phyloP scores from a whole-genome alignment of 2,797 vertebrate genomes.

The Nasua narica region DNA sequence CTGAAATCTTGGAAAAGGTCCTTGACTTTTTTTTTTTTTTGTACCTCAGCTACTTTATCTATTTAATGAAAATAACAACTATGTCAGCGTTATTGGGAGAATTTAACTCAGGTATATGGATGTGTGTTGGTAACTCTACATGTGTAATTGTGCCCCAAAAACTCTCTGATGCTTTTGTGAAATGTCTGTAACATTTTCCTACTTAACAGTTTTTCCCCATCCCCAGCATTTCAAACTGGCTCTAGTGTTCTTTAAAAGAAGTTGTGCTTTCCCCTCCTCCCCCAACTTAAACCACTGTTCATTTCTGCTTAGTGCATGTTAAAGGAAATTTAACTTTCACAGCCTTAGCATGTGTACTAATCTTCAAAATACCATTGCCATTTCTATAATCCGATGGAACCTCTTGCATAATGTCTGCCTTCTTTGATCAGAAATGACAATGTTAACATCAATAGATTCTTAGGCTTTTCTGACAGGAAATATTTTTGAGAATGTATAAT shows the following conservation, averaged over 20 bases:
- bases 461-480: slow-evolving; percentile 77
- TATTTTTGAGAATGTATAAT: slow-evolving; percentile 72
- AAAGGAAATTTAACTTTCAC: slow-evolving; percentile 70
- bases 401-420: slow-evolving; percentile 60
- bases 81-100: neutral
- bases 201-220: neutral
- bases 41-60: neutral
- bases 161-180: neutral
- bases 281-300: neutral
- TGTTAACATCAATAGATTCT: slow-evolving; percentile 76
- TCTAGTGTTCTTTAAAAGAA: slow-evolving; percentile 19
- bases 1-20: neutral
- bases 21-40: no score
- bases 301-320: slow-evolving; percentile 57
- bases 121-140: neutral
- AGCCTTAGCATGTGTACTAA: slow-evolving; percentile 60
- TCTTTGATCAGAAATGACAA: slow-evolving; percentile 80
- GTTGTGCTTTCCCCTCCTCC: neutral
- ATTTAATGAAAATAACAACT: neutral
- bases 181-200: neutral
- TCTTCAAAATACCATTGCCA: slow-evolving; percentile 64
- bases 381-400: slow-evolving; percentile 75
- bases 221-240: neutral
- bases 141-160: neutral
- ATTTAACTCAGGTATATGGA: neutral